These are phyloP conservation scores for Epizoanthus illoricatus DNA, from an alignment of 92 coral and sea anemone genomes.

Conservation along the genomic window DNA sequence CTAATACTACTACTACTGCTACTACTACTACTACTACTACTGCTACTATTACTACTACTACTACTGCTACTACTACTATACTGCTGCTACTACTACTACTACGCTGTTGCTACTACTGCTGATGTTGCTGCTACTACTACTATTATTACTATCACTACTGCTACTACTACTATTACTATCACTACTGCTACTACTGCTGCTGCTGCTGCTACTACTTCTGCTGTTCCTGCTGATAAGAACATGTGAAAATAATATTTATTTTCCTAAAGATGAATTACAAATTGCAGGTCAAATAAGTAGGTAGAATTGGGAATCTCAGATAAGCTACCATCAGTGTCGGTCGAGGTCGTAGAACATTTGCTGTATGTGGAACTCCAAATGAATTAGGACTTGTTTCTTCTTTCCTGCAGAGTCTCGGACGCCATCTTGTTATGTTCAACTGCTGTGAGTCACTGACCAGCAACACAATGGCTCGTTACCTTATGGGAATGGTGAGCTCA, in stretches of 20 bases:
- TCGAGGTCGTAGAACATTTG: too few relatives aligned
- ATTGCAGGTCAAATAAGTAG: too few relatives aligned
- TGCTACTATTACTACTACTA: not conserved
- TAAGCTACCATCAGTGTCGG: too few relatives aligned
- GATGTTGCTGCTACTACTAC: not conserved
- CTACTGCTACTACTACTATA: not conserved
- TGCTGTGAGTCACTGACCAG: conserved; percentile 71
- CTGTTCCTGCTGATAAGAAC: not conserved
- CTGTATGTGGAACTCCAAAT: not conserved
- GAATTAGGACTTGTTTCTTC: not conserved
- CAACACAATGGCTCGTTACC: conserved; percentile 63
- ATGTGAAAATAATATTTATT: too few relatives aligned
- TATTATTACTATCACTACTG: not conserved
- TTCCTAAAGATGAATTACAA: too few relatives aligned
- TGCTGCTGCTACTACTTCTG: not conserved
- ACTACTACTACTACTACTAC: not conserved
- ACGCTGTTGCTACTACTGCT: not conserved
- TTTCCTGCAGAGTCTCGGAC: conserved; percentile 73
- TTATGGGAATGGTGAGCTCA: conserved; percentile 76
- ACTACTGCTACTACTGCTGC: not conserved
- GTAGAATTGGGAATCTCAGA: too few relatives aligned
- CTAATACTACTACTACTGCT: too few relatives aligned
- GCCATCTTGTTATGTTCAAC: conserved; percentile 83
- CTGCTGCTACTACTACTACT: not conserved
- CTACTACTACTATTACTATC: not conserved